These are phyloP conservation scores for Sarcophaga subvicina DNA, from an alignment of 2,888 invertebrate species.

Conservation along the genomic window DNA sequence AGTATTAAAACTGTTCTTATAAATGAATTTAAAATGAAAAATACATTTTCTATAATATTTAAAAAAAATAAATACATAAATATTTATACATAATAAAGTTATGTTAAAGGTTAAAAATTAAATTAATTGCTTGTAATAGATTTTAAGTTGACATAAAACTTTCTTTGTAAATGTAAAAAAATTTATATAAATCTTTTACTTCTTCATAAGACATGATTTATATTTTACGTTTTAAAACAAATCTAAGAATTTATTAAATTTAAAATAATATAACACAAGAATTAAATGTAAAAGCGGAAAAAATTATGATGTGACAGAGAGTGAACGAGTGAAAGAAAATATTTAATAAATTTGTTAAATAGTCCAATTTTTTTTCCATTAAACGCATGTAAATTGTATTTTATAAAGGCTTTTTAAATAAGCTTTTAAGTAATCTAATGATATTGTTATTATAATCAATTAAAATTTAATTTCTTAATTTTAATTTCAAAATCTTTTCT, in stretches of 20 bases:
- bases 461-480: too few species aligned
- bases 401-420: not conserved
- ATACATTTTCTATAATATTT: too few species aligned
- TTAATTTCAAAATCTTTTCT: too few species aligned
- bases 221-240: constrained; percentile 29
- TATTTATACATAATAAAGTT: too few species aligned
- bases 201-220: constrained; percentile 41
- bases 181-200: too few species aligned
- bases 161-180: too few species aligned
- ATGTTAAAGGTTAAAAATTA: too few species aligned
- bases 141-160: too few species aligned
- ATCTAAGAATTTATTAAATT: constrained; percentile 64
- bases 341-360: constrained; percentile 44
- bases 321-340: not conserved
- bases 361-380: constrained; percentile 62
- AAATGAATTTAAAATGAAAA: too few species aligned
- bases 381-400: constrained; percentile 20
- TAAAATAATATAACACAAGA: constrained; percentile 23
- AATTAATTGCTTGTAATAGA: too few species aligned
- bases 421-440: constrained; percentile 38
- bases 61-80: too few species aligned
- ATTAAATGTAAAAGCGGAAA: not conserved
- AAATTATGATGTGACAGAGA: not conserved
- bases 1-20: too few species aligned
- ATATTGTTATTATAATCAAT: constrained; percentile 27